Percentiles rank a stretch among this genome's conserved stretches.
phyloP scores from a whole-genome alignment of 1,140 invertebrate genomes.

The Littorina saxatilis region DNA sequence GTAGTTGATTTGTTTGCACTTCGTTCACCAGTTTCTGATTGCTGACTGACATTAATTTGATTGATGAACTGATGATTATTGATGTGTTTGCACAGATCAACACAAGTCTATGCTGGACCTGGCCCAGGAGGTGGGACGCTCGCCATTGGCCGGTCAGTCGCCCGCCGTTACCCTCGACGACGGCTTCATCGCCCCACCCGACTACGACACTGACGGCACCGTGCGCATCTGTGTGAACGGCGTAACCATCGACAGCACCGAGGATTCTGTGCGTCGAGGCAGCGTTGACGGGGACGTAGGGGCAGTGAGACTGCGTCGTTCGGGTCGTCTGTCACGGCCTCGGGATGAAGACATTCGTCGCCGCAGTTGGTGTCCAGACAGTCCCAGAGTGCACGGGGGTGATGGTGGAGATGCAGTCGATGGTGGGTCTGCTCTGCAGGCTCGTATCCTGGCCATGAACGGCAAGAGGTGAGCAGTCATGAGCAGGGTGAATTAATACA shows the following conservation, averaged over 20 bases:
- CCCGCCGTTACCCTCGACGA: constrained; percentile 1
- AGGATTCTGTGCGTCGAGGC: constrained; percentile 36
- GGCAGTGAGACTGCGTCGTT: neutral
- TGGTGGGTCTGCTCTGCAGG: neutral
- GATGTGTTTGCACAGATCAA: too few species aligned
- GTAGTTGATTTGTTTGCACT: too few species aligned
- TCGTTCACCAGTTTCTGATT: too few species aligned
- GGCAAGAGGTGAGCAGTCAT: constrained; percentile 43
- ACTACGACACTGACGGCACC: constrained; percentile 1
- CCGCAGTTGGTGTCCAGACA: constrained; percentile 60
- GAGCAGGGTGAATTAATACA: neutral
- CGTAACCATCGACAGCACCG: constrained; percentile 64
- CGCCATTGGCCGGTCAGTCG: constrained; percentile 18
- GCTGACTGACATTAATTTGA: too few species aligned
- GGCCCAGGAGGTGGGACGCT: constrained; percentile 46
- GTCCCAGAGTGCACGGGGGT: constrained; percentile 20
- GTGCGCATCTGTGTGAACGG: constrained; percentile 70
- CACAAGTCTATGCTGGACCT: constrained; percentile 70
- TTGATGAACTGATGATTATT: too few species aligned
- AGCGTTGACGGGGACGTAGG: neutral
- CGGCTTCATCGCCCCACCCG: constrained; percentile 33
- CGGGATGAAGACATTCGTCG: constrained; percentile 45
- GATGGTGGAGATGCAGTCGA: neutral
- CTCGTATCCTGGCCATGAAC: constrained; percentile 39
- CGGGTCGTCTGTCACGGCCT: neutral